Conservation (phyloP, 1,140 invertebrate species). For the Lucilia cuprina region DNA sequence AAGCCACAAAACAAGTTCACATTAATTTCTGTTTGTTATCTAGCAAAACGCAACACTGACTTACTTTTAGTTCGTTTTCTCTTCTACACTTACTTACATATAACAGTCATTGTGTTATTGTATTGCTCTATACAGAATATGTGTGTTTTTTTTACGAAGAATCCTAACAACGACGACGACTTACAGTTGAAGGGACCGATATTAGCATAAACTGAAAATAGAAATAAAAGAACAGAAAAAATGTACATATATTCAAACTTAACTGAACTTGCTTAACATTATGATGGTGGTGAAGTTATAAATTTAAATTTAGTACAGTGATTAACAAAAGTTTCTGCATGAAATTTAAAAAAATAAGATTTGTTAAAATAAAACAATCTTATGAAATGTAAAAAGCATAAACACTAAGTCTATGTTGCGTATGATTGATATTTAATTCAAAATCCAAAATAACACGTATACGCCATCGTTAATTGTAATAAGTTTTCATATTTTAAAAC, state of each 20-base stretch:
- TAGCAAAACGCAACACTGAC: conserved; percentile 25
- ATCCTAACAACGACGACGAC: not conserved
- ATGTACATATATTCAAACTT: not conserved
- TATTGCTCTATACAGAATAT: not conserved
- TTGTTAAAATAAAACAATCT: too few relatives aligned
- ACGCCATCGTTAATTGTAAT: too few relatives aligned
- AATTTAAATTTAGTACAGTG: too few relatives aligned
- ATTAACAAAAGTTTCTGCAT: too few relatives aligned
- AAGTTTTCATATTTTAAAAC: too few relatives aligned
- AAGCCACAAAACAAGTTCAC: conserved; percentile 25
- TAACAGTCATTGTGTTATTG: not conserved
- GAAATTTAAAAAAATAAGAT: too few relatives aligned
- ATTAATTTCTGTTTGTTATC: conserved; percentile 20
- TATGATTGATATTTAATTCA: too few relatives aligned
- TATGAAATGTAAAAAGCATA: too few relatives aligned
- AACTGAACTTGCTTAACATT: not conserved
- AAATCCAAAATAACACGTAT: too few relatives aligned
- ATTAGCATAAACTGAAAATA: too few relatives aligned
- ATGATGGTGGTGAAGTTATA: not conserved
- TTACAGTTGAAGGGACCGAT: not conserved
- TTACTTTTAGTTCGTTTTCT: not conserved
- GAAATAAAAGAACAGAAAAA: not conserved
- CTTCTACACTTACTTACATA: not conserved
- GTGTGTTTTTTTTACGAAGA: too few relatives aligned
- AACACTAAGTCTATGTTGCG: too few relatives aligned